phyloP scores from a whole-genome alignment of 2,113 vertebrate species.

The Aegithalos caudatus region DNA sequence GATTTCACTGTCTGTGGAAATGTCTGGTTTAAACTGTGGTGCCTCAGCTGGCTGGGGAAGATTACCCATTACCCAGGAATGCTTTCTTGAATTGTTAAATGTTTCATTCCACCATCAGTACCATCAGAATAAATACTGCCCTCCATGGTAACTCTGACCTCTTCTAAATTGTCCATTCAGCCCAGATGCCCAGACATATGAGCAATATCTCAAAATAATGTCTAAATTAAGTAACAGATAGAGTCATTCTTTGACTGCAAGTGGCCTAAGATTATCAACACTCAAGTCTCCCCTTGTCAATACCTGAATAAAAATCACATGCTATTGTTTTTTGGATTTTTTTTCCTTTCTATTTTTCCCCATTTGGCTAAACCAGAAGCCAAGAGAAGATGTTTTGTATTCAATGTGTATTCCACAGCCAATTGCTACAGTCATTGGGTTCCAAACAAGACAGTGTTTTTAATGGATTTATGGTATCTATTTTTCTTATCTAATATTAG shows the following conservation, averaged over 20 bases:
- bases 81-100: background rate
- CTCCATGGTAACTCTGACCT: background rate
- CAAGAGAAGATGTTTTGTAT: background rate
- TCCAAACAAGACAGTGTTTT: background rate
- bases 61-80: background rate
- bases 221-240: background rate
- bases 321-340: background rate
- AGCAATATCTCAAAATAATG: background rate
- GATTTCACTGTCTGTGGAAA: background rate
- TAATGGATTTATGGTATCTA: conserved; percentile 28
- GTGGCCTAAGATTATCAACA: background rate
- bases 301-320: background rate
- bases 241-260: background rate
- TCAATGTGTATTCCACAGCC: background rate
- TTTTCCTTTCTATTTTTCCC: background rate
- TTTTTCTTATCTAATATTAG: conserved; percentile 13
- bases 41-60: background rate
- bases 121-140: background rate
- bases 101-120: background rate
- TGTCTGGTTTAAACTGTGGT: background rate
- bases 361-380: background rate
- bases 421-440: background rate
- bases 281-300: background rate
- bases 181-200: background rate
- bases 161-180: background rate